Percentiles rank a stretch among this genome's conserved stretches.
phyloP scores from a whole-genome alignment of 92 coral and sea anemone species.

The Parazoanthus swiftii region DNA sequence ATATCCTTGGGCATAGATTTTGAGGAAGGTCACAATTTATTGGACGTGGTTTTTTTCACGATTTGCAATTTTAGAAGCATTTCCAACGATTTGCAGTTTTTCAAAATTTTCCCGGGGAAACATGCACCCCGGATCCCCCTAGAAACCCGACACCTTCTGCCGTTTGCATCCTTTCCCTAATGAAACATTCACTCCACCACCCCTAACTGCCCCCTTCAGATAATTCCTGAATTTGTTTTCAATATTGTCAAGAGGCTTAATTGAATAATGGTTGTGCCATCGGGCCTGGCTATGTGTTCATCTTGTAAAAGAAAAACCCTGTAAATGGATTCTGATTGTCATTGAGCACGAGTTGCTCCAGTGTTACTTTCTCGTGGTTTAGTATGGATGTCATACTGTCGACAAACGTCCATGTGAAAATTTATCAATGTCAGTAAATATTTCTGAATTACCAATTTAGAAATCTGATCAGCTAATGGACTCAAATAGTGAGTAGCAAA shows the following conservation, averaged over 20 bases:
- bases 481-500: slow-evolving; percentile 23
- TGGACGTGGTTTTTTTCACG: slow-evolving; percentile 1
- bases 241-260: slow-evolving; percentile 2
- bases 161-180: slow-evolving; percentile 15
- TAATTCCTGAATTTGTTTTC: slow-evolving; percentile 18
- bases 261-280: slow-evolving; percentile 21
- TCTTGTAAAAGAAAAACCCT: slow-evolving; percentile 21
- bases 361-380: slow-evolving; percentile 16
- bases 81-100: slow-evolving; percentile 3
- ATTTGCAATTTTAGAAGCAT: slow-evolving; percentile 14
- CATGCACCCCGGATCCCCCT: slow-evolving; percentile 24
- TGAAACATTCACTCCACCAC: slow-evolving; percentile 15
- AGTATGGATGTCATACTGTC: slow-evolving; percentile 26
- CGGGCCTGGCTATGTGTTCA: slow-evolving; percentile 24
- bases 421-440: slow-evolving; percentile 1
- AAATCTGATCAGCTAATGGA: slow-evolving; percentile 12
- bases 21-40: slow-evolving; percentile 25
- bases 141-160: slow-evolving; percentile 20
- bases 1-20: slow-evolving; percentile 23
- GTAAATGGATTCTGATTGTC: slow-evolving; percentile 25
- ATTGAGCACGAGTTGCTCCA: background rate
- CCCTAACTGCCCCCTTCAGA: slow-evolving; percentile 19
- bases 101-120: background rate
- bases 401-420: slow-evolving; percentile 15
- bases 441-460: slow-evolving; percentile 24